A percentile compares a stretch with the other conserved stretches of the same genome.
These are phyloP conservation scores for Brachyptera putata DNA, from an alignment of 2,888 invertebrate species.

Conservation along the genomic window DNA sequence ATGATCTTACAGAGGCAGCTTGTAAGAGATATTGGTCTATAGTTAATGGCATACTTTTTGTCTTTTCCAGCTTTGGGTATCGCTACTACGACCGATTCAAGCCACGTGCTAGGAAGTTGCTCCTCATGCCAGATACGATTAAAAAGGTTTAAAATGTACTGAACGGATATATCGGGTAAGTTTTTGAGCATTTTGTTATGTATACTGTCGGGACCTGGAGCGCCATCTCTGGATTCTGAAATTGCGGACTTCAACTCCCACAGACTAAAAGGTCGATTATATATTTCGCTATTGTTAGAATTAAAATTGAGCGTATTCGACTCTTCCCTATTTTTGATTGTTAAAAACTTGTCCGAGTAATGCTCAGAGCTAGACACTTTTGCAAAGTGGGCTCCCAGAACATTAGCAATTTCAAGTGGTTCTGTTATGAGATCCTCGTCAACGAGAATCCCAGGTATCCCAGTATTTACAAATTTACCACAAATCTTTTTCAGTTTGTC, in stretches of 20 bases:
- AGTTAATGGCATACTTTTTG: slow-evolving; percentile 18
- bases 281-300: background rate
- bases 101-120: slow-evolving; percentile 13
- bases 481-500: background rate
- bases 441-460: background rate
- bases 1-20: slow-evolving; percentile 37
- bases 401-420: background rate
- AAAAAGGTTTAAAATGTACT: slow-evolving; percentile 5
- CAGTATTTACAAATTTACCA: background rate
- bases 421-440: background rate
- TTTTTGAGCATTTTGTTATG: slow-evolving; percentile 14
- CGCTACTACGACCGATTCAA: background rate
- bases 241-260: slow-evolving; percentile 11
- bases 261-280: slow-evolving; percentile 1
- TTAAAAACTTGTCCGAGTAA: background rate
- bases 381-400: slow-evolving; percentile 2
- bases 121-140: slow-evolving; percentile 13
- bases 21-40: slow-evolving; percentile 36
- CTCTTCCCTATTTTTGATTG: background rate
- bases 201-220: slow-evolving; percentile 12
- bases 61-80: slow-evolving; percentile 15
- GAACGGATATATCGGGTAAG: background rate
- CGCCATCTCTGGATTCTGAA: background rate
- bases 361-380: slow-evolving; percentile 16
- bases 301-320: background rate